These are phyloP conservation scores for Ridgeia piscesae DNA, from an alignment of 1,140 invertebrate genomes.

Conservation along the genomic window DNA sequence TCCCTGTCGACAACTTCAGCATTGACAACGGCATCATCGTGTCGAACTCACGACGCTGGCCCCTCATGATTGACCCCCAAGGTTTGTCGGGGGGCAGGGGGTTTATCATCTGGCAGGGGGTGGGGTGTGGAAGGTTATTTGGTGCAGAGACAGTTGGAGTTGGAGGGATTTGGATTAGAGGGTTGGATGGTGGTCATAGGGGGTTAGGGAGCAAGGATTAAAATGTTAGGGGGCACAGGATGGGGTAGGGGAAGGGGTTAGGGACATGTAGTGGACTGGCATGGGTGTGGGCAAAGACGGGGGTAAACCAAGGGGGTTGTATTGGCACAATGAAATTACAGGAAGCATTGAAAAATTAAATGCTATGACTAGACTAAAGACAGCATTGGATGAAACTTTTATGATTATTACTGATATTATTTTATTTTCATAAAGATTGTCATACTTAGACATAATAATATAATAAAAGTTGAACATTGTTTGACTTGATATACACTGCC, in stretches of 20 bases:
- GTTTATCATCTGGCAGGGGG: background rate
- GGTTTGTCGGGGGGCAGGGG: slow-evolving; percentile 35
- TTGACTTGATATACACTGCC: background rate
- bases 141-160: background rate
- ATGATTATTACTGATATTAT: background rate
- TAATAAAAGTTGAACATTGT: too few species aligned
- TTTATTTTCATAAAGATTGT: background rate
- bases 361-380: too few species aligned
- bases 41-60: slow-evolving; percentile 56
- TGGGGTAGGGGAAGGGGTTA: too few species aligned
- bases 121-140: background rate
- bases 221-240: too few species aligned
- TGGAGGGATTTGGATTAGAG: background rate
- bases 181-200: too few species aligned
- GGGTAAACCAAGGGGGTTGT: too few species aligned
- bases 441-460: background rate
- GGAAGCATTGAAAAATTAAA: too few species aligned
- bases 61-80: slow-evolving; percentile 60
- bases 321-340: too few species aligned
- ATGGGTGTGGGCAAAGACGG: too few species aligned
- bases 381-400: too few species aligned
- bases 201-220: too few species aligned
- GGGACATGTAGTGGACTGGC: too few species aligned
- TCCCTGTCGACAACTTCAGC: slow-evolving; percentile 58
- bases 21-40: slow-evolving; percentile 60